Percentiles rank a stretch among this genome's conserved stretches.
phyloP scores from a whole-genome alignment of 2,888 invertebrate genomes.

The Leucophenga maculata region DNA sequence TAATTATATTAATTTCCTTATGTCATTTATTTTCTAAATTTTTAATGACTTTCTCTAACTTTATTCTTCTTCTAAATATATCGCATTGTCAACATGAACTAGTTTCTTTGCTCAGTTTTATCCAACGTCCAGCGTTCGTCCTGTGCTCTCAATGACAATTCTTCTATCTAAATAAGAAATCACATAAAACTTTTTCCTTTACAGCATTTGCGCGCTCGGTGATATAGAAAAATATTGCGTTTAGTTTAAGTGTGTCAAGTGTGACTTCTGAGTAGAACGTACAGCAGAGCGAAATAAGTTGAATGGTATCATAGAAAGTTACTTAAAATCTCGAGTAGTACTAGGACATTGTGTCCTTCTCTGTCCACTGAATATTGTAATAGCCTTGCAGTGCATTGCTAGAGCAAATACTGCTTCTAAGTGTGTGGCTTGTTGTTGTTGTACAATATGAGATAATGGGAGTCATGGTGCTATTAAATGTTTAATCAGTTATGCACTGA shows the following conservation, averaged over 20 bases:
- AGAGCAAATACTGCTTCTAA: no score
- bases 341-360: no score
- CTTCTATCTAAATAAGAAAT: slow-evolving; percentile 23
- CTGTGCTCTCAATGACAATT: slow-evolving; percentile 13
- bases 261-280: neutral
- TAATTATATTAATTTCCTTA: slow-evolving; percentile 21
- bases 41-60: slow-evolving; percentile 17
- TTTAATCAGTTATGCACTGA: slow-evolving; percentile 18
- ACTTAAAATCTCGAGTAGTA: neutral
- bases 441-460: neutral
- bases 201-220: neutral
- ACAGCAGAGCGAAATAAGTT: no score
- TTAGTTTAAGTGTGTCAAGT: slow-evolving; percentile 11
- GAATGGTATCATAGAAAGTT: neutral
- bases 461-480: slow-evolving; percentile 7
- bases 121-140: neutral
- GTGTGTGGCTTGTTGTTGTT: no score
- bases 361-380: no score
- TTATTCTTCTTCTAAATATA: neutral
- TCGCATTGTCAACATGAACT: slow-evolving; percentile 2
- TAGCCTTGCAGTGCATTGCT: neutral
- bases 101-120: neutral
- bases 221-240: slow-evolving; percentile 5
- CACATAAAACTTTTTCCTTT: slow-evolving; percentile 20
- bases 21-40: slow-evolving; percentile 14